Evolutionary conservation across 2,888 invertebrate species (phyloP), one percentile per base, ranked within the genome.

Genomic region (Bibio marci): DNA sequence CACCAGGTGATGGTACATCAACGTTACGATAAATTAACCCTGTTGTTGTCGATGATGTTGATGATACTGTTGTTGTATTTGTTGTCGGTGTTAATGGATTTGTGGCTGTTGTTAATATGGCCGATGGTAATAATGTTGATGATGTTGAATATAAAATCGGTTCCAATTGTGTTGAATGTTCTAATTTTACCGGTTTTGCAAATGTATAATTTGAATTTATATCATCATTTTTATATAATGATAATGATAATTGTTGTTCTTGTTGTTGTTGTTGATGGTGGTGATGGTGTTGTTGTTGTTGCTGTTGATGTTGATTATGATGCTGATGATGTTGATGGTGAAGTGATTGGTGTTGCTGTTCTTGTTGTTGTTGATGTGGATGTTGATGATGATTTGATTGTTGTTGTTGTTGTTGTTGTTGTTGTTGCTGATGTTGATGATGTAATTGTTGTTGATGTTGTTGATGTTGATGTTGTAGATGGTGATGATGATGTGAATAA

Each of bases 1-100:
- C 76, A 36, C 78, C 78, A 38, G 78, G 74, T 46, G 77, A 73
- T 40, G 78, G 78, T 28, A 70, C 69, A 30, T 67, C 67, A 26
- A 22, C 22, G 8, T 44, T 71, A 70, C 41, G 37, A 34, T 38
- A 22, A 6, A 22, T 22, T 22, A 34, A n/a, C 18, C 34, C 15
- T 8, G 17, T 34, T 17, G 19, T 18, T 34, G 37, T 37, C 13
- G 17, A 30, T 30, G 22, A 22, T 48, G 65, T 61, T 62, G 22
- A 4, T 66, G 42, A 67, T 67, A 52, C 71, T 70, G 46, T 71
- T 67, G 51, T 71, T 72, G 44, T 64, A 64, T 54, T 73, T 72
- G 41, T 73, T 36, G 36, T 4, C 14, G 36, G 4, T 35, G 35
- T n/a, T 36, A 26, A 12, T 6, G 5, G 4, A 22, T 22, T 22